Conservation (phyloP, 2,797 vertebrate genomes). For the Microctenopoma stevenorrisi region DNA sequence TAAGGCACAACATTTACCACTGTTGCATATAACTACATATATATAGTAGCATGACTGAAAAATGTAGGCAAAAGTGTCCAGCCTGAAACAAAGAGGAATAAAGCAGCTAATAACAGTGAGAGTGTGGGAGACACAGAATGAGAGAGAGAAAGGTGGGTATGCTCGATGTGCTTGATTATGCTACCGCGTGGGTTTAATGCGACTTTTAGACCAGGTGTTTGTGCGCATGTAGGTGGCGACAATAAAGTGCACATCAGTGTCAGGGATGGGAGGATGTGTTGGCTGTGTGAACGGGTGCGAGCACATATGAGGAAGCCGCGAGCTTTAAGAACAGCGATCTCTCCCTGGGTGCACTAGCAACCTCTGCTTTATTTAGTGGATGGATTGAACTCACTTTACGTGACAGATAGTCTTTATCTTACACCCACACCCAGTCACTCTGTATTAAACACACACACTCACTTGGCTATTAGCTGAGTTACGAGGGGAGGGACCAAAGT, state of each 20-base stretch:
- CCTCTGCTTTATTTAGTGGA: slow-evolving; percentile 15
- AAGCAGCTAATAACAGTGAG: slow-evolving; percentile 20
- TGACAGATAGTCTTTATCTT: slow-evolving; percentile 47
- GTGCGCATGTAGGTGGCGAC: slow-evolving; percentile 47
- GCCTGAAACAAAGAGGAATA: slow-evolving; percentile 3
- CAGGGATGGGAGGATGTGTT: slow-evolving; percentile 19
- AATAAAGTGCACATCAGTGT: slow-evolving; percentile 46
- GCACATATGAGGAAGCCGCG: slow-evolving; percentile 4
- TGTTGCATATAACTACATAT: neutral
- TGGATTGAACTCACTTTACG: slow-evolving; percentile 40
- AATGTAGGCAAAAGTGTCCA: too few species aligned
- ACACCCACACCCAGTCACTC: slow-evolving; percentile 34
- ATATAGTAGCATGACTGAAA: neutral
- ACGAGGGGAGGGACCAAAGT: slow-evolving; percentile 23
- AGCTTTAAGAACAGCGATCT: slow-evolving; percentile 20
- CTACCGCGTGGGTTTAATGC: slow-evolving; percentile 55
- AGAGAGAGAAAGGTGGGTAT: slow-evolving; percentile 32
- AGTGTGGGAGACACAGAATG: slow-evolving; percentile 20
- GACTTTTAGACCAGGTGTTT: slow-evolving; percentile 53
- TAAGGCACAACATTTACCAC: neutral
- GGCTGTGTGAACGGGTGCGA: slow-evolving; percentile 23
- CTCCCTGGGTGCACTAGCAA: slow-evolving; percentile 3
- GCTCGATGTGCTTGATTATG: slow-evolving; percentile 52
- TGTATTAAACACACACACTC: slow-evolving; percentile 30
- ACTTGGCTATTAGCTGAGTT: slow-evolving; percentile 20